phyloP scores from a whole-genome alignment of 2,113 vertebrate genomes.

The Osmerus mordax region DNA sequence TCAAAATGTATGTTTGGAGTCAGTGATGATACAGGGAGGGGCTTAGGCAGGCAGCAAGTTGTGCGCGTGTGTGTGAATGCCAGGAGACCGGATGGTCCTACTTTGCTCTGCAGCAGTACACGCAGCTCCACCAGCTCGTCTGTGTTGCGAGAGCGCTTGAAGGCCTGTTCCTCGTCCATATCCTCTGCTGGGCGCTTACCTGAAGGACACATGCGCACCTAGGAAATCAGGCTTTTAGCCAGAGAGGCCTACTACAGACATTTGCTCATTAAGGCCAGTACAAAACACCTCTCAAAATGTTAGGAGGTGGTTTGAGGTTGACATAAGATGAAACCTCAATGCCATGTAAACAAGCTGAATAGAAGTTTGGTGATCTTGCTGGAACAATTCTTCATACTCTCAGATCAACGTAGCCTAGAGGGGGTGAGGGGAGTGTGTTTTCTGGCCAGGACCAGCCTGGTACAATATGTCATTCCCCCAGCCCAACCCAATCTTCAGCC shows the following conservation, averaged over 20 bases:
- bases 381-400: too few relatives aligned
- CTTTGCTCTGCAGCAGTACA: slow-evolving; percentile 97
- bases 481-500: slow-evolving; percentile 29
- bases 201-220: slow-evolving; percentile 47
- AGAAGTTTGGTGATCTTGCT: too few relatives aligned
- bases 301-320: too few relatives aligned
- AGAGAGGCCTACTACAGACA: too few relatives aligned
- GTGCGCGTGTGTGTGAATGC: neutral
- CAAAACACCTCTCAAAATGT: too few relatives aligned
- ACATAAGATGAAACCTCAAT: too few relatives aligned
- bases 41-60: neutral
- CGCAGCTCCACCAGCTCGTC: slow-evolving; percentile 97
- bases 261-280: too few relatives aligned
- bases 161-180: slow-evolving; percentile 94
- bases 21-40: neutral
- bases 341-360: too few relatives aligned
- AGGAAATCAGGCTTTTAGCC: neutral
- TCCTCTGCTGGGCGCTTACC: slow-evolving; percentile 98
- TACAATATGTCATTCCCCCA: slow-evolving; percentile 33
- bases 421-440: too few relatives aligned
- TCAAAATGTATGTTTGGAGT: neutral
- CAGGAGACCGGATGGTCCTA: slow-evolving; percentile 52
- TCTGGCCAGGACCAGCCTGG: neutral
- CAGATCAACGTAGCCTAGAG: too few relatives aligned
- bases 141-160: slow-evolving; percentile 94